phyloP scores from a whole-genome alignment of 2,888 invertebrate genomes.

The Cenopis cana region DNA sequence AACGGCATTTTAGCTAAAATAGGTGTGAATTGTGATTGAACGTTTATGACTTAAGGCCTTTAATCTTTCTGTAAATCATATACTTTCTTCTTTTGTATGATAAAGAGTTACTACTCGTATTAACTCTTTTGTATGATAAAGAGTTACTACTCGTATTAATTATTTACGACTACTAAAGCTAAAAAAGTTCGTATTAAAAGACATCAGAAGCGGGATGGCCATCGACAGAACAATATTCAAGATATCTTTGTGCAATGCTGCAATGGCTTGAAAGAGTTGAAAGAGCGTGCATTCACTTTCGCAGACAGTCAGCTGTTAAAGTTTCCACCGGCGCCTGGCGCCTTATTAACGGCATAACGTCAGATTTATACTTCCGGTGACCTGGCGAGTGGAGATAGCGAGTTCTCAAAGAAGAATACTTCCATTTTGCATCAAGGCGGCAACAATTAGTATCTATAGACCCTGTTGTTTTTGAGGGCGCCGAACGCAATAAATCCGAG shows the following conservation, averaged over 20 bases:
- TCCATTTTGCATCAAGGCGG: constrained; percentile 8
- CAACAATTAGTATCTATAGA: constrained; percentile 30
- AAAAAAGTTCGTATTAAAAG: constrained; percentile 17
- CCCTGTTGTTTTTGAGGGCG: constrained; percentile 44
- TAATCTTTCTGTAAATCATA: no score
- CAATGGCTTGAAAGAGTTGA: no score
- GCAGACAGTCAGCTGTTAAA: constrained; percentile 36
- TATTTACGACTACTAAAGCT: no score
- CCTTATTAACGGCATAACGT: constrained; percentile 34
- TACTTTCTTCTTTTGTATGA: no score
- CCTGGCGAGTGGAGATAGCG: background rate
- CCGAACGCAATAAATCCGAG: constrained; percentile 70
- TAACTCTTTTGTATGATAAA: no score
- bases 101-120: no score
- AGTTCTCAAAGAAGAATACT: constrained; percentile 5
- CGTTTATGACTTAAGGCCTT: no score
- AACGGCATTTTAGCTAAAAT: no score
- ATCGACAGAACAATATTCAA: constrained; percentile 12
- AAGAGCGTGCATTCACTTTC: constrained; percentile 40
- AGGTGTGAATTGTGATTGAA: no score
- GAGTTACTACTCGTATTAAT: no score
- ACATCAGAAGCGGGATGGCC: constrained; percentile 20
- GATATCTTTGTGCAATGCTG: constrained; percentile 26
- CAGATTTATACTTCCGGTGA: constrained; percentile 30
- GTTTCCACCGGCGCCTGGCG: constrained; percentile 36